Percentiles rank a stretch among this genome's conserved stretches.
Evolutionary conservation across 2,797 vertebrate genomes (phyloP).

Genomic region (Nasua narica): DNA sequence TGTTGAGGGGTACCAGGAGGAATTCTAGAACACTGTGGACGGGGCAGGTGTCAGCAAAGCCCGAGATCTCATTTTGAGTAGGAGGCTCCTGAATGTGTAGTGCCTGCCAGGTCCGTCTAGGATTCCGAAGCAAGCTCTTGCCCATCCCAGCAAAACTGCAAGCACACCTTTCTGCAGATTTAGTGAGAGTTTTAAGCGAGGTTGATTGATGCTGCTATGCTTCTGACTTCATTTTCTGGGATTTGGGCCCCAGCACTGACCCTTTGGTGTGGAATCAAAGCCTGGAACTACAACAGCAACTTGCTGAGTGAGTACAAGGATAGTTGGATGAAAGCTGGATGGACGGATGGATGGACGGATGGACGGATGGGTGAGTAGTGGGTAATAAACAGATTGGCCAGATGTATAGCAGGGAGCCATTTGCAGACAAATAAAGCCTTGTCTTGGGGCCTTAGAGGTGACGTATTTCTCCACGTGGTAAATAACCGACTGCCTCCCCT

Average conservation of each 20-base stretch:
- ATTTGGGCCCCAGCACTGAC: background rate
- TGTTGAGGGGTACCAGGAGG: background rate
- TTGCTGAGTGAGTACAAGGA: background rate
- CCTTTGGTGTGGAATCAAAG: background rate
- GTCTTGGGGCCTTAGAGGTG: background rate
- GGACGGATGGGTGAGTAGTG: background rate
- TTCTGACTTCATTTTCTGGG: background rate
- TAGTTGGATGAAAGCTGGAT: background rate
- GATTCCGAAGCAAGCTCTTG: background rate
- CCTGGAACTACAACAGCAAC: background rate
- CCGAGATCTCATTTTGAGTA: background rate
- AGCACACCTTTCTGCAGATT: background rate
- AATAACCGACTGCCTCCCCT: background rate
- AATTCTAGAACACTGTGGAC: background rate
- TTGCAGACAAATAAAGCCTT: conserved; percentile 27
- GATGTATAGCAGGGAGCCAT: conserved; percentile 33
- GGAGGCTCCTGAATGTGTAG: background rate
- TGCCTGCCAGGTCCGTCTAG: background rate
- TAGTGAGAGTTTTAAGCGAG: background rate
- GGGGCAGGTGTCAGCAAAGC: background rate
- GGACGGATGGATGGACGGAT: background rate
- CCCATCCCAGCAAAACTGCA: background rate
- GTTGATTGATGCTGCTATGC: background rate
- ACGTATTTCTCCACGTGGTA: background rate
- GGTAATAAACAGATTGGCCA: background rate